These are phyloP conservation scores for Cantharis nigra DNA, from an alignment of 2,888 invertebrate species.

Conservation along the genomic window DNA sequence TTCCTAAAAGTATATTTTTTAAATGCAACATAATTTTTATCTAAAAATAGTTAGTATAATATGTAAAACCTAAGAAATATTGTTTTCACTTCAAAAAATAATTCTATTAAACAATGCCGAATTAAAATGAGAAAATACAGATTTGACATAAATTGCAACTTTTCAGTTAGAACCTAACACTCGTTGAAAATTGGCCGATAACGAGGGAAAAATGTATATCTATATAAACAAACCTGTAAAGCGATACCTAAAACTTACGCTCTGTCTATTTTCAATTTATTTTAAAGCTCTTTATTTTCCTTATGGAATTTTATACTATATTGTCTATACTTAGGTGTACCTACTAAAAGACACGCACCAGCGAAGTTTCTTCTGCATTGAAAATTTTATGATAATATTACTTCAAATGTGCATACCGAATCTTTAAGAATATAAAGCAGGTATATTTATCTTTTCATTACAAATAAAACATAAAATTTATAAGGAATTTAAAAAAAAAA, in stretches of 20 bases:
- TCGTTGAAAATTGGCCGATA: conserved; percentile 38
- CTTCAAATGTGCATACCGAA: not conserved
- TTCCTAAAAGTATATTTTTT: not conserved
- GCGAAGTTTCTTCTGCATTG: not conserved
- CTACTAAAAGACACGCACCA: not conserved
- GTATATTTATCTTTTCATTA: not conserved
- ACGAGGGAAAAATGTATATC: conserved; percentile 32
- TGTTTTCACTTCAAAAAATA: not conserved
- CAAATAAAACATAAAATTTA: not conserved
- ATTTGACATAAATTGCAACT: conserved; percentile 28
- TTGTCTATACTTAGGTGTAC: conserved; percentile 9
- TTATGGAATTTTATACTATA: conserved; percentile 21
- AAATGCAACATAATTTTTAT: not conserved
- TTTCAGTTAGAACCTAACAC: conserved; percentile 30
- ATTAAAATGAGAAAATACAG: conserved; percentile 18
- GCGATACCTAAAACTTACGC: conserved; percentile 34
- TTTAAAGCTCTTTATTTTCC: conserved; percentile 32
- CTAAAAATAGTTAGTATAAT: not conserved
- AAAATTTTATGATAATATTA: not conserved
- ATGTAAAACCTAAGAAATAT: not conserved
- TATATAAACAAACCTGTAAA: conserved; percentile 33
- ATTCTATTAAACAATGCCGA: conserved; percentile 8
- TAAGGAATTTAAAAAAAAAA: no score
- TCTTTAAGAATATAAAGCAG: not conserved
- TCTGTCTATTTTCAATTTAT: conserved; percentile 37